Conservation (phyloP, 1,140 invertebrate species). For the Oryzaephilus surinamensis region DNA sequence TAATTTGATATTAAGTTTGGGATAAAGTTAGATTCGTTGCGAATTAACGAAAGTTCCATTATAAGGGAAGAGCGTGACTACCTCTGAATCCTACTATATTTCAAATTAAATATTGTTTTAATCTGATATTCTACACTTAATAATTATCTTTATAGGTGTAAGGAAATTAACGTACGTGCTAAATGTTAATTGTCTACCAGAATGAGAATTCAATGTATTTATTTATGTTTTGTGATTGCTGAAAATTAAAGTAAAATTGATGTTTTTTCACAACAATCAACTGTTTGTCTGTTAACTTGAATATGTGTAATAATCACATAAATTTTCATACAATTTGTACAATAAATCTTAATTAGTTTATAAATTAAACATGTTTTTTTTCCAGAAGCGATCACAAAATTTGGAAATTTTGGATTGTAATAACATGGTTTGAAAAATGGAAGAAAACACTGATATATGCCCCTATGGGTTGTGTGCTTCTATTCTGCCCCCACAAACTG, state of each 20-base stretch:
- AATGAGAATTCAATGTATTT: constrained; percentile 2
- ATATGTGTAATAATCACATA: not conserved
- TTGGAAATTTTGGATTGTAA: constrained; percentile 26
- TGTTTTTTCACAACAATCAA: not conserved
- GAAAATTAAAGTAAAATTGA: constrained; percentile 4
- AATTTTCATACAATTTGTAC: not conserved
- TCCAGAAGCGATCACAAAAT: constrained; percentile 27
- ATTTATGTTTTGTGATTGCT: not conserved
- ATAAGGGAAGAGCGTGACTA: too few relatives aligned
- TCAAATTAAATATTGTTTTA: too few relatives aligned
- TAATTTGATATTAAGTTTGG: too few relatives aligned
- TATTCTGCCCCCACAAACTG: constrained; percentile 30
- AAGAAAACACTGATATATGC: constrained; percentile 31
- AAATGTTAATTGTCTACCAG: too few relatives aligned
- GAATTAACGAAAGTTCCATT: too few relatives aligned
- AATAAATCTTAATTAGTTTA: too few relatives aligned
- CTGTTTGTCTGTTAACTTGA: not conserved
- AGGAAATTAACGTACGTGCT: too few relatives aligned
- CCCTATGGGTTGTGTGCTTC: constrained; percentile 25
- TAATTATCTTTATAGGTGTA: too few relatives aligned
- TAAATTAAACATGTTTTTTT: constrained; percentile 16
- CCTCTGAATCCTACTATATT: too few relatives aligned
- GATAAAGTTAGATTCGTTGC: too few relatives aligned
- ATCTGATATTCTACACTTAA: too few relatives aligned
- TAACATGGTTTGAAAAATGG: constrained; percentile 28